phyloP scores from a whole-genome alignment of 1,140 invertebrate genomes.

The Neotoxoptera formosana region DNA sequence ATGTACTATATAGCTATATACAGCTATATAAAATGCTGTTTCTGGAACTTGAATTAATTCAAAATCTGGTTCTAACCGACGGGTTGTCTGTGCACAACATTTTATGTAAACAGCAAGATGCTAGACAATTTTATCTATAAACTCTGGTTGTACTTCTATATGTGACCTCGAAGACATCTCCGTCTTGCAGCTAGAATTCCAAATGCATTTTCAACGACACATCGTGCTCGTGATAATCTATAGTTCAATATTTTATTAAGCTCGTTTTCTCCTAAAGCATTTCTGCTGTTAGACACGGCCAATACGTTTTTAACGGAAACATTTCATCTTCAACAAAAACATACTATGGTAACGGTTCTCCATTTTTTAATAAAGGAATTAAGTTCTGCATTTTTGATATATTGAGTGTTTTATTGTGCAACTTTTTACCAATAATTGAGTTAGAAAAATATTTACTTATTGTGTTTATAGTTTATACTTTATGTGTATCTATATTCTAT shows the following conservation, averaged over 20 bases:
- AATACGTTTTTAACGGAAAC: slow-evolving; percentile 29
- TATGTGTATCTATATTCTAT: no score
- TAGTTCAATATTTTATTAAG: slow-evolving; percentile 61
- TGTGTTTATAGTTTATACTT: no score
- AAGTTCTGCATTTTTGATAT: slow-evolving; percentile 12
- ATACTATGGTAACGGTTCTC: slow-evolving; percentile 56
- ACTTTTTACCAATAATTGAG: slow-evolving; percentile 59
- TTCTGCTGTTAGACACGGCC: neutral
- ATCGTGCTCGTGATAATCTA: neutral
- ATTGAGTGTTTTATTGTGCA: slow-evolving; percentile 59
- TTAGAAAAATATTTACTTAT: slow-evolving; percentile 60
- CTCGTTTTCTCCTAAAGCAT: slow-evolving; percentile 58
- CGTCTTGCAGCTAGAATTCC: slow-evolving; percentile 49
- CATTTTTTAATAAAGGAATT: slow-evolving; percentile 57
- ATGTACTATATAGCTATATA: no score
- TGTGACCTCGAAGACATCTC: slow-evolving; percentile 31
- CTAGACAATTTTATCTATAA: slow-evolving; percentile 62
- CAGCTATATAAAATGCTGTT: slow-evolving; percentile 55
- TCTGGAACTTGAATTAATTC: slow-evolving; percentile 58
- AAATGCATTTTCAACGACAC: slow-evolving; percentile 49
- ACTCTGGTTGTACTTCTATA: slow-evolving; percentile 58
- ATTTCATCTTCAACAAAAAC: slow-evolving; percentile 52
- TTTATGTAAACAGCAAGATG: slow-evolving; percentile 62
- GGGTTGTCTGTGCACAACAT: slow-evolving; percentile 59
- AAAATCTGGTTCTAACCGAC: slow-evolving; percentile 59